phyloP scores from a whole-genome alignment of 2,888 invertebrate species.

The Ceramica pisi region DNA sequence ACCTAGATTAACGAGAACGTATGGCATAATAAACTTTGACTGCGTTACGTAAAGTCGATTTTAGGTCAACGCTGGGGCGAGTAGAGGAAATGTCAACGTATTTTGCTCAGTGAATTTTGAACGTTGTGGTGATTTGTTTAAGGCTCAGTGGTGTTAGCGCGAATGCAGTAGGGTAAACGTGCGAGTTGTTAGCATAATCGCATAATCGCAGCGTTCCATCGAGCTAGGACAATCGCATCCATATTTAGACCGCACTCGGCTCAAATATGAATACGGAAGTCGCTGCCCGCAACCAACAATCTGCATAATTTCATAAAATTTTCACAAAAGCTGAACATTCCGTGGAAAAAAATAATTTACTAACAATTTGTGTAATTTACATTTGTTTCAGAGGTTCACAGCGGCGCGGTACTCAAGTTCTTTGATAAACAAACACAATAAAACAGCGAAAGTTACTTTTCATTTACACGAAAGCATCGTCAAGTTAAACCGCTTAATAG shows the following conservation, averaged over 20 bases:
- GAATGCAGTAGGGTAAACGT: constrained; percentile 42
- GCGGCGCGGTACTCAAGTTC: constrained; percentile 16
- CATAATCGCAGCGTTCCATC: constrained; percentile 58
- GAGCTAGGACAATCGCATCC: constrained; percentile 59
- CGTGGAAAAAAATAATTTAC: constrained; percentile 18
- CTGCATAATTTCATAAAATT: constrained; percentile 40
- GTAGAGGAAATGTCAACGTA: constrained; percentile 32
- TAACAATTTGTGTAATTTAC: constrained; percentile 39
- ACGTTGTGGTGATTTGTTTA: constrained; percentile 12
- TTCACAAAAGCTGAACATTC: constrained; percentile 34
- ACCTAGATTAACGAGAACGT: constrained; percentile 37
- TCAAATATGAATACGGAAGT: constrained; percentile 62
- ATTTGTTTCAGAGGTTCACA: constrained; percentile 36
- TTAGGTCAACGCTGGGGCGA: constrained; percentile 20
- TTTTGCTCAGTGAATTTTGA: constrained; percentile 41
- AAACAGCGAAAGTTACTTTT: constrained; percentile 37
- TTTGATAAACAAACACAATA: constrained; percentile 38
- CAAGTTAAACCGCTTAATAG: constrained; percentile 29
- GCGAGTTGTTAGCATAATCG: constrained; percentile 62
- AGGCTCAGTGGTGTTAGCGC: constrained; percentile 32
- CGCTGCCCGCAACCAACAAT: constrained; percentile 32
- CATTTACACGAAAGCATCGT: constrained; percentile 41
- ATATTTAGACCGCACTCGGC: constrained; percentile 52
- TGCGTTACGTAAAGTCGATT: constrained; percentile 38
- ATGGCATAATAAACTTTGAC: constrained; percentile 46